Conservation (phyloP, 1,140 invertebrate species). For the Samia ricini region DNA sequence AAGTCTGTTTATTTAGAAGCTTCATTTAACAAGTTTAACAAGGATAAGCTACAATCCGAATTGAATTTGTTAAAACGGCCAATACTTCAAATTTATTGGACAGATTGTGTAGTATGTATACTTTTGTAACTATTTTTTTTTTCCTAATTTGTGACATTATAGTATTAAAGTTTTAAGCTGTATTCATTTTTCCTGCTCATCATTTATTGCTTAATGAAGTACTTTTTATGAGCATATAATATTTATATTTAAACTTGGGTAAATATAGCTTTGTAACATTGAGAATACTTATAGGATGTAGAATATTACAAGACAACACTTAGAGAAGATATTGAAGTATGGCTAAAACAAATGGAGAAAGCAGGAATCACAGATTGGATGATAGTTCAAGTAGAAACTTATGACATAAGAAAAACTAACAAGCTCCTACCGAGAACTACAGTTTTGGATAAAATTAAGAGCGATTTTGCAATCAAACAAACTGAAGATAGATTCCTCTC, state of each 20-base stretch:
- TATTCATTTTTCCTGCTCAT: no score
- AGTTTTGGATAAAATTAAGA: slow-evolving; percentile 95
- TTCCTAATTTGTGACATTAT: no score
- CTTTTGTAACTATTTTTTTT: slow-evolving; percentile 1
- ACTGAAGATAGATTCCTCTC: slow-evolving; percentile 90
- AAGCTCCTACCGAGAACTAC: slow-evolving; percentile 95
- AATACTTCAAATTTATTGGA: slow-evolving; percentile 97
- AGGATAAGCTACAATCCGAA: slow-evolving; percentile 83
- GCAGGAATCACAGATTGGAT: slow-evolving; percentile 94
- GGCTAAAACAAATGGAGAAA: slow-evolving; percentile 88
- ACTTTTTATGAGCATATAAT: no score
- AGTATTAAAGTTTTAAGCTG: no score
- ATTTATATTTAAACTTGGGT: no score
- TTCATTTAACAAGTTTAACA: slow-evolving; percentile 89
- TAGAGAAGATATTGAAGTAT: slow-evolving; percentile 92
- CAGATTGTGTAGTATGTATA: slow-evolving; percentile 90
- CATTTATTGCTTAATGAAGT: no score
- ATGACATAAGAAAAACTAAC: slow-evolving; percentile 94
- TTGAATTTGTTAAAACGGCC: slow-evolving; percentile 90
- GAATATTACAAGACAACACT: slow-evolving; percentile 92
- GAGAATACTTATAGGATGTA: slow-evolving; percentile 84
- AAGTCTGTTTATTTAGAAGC: slow-evolving; percentile 92
- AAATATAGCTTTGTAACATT: no score
- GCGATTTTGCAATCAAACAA: slow-evolving; percentile 95
- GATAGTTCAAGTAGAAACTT: slow-evolving; percentile 94